A percentile compares a stretch with the other conserved stretches of the same genome.
Conservation (phyloP, 2,888 invertebrate species). For the Drosophila antonietae region DNA sequence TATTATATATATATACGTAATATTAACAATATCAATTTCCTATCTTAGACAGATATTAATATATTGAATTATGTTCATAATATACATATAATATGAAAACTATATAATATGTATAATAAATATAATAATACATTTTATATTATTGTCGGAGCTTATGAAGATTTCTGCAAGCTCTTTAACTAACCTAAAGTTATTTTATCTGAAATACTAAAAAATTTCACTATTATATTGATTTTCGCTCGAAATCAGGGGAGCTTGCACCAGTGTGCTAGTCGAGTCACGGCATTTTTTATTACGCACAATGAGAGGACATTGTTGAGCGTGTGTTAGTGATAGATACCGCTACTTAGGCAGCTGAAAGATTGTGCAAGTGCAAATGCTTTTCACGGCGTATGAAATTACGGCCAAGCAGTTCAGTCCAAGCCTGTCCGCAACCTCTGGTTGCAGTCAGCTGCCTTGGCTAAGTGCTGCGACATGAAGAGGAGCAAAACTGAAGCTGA, state of each 20-base stretch:
- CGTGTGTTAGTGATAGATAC: constrained; percentile 68
- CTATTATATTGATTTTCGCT: background rate
- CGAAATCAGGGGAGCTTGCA: background rate
- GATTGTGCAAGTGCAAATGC: constrained; percentile 64
- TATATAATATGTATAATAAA: too few species aligned
- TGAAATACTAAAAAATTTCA: too few species aligned
- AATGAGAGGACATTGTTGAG: constrained; percentile 64
- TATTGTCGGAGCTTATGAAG: too few species aligned
- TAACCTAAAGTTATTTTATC: too few species aligned
- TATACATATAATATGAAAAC: too few species aligned
- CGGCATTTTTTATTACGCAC: constrained; percentile 63
- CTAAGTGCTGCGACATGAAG: constrained; percentile 6
- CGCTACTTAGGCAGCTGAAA: constrained; percentile 66
- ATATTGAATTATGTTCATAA: too few species aligned
- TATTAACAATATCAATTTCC: too few species aligned
- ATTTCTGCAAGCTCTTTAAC: too few species aligned
- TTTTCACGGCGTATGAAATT: constrained; percentile 70
- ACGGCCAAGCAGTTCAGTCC: constrained; percentile 33
- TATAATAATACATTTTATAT: too few species aligned
- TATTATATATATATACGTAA: too few species aligned
- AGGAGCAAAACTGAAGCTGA: background rate
- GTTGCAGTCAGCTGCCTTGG: constrained; percentile 11
- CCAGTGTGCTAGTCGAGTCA: constrained; percentile 41
- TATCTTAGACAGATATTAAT: too few species aligned
- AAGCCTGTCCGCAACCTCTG: too few species aligned